Conservation (phyloP, 2,797 vertebrate species). For the Hydrocynus forskahlii region DNA sequence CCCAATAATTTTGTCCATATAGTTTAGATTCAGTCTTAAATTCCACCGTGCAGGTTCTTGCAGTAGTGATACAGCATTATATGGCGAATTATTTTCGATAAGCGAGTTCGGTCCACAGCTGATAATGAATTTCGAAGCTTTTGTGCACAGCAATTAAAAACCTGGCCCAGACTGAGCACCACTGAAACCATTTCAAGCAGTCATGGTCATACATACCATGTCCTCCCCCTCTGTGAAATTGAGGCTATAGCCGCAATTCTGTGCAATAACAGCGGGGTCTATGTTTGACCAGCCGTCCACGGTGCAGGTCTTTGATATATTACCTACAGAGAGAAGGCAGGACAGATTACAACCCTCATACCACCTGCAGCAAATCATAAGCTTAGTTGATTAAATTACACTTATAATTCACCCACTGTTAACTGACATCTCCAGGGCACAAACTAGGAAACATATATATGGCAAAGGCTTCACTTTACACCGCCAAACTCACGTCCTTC, state of each 20-base stretch:
- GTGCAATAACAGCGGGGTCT: slow-evolving; percentile 71
- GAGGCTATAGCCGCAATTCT: slow-evolving; percentile 83
- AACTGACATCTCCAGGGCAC: neutral
- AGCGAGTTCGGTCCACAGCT: too few species aligned
- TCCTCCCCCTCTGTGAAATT: slow-evolving; percentile 71
- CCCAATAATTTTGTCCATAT: too few species aligned
- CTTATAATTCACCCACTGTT: neutral
- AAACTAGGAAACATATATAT: too few species aligned
- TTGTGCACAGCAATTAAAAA: neutral
- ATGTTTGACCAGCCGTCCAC: slow-evolving; percentile 82
- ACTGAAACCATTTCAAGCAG: neutral
- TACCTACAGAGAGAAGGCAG: slow-evolving; percentile 75
- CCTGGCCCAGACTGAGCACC: neutral
- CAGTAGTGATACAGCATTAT: too few species aligned
- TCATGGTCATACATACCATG: slow-evolving; percentile 57
- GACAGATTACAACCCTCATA: slow-evolving; percentile 5
- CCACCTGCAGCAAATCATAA: neutral
- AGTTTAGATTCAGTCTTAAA: neutral
- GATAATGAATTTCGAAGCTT: neutral
- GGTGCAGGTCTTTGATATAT: slow-evolving; percentile 88
- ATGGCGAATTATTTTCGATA: too few species aligned
- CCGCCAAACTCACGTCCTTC: neutral
- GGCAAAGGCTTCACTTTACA: neutral
- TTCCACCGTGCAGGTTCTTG: too few species aligned
- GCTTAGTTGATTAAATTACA: neutral